Evolutionary conservation across 2,888 invertebrate genomes (phyloP).

Genomic region (Patella caerulea): DNA sequence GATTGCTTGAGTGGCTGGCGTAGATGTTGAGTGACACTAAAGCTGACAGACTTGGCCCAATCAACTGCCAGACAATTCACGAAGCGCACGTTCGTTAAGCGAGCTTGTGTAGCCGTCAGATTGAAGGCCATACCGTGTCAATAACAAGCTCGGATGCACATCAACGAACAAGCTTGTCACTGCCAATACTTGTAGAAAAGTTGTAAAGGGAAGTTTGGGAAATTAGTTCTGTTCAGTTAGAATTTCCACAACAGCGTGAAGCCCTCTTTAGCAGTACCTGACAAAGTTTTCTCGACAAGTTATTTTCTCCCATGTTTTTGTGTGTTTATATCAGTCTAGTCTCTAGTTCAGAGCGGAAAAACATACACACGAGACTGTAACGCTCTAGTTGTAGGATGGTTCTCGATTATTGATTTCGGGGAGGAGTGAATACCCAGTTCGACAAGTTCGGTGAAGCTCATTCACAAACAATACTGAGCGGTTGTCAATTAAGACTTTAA

Average conservation of each 20-base stretch:
- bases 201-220: not conserved
- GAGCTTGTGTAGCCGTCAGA: not conserved
- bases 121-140: not conserved
- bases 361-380: too few relatives aligned
- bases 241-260: too few relatives aligned
- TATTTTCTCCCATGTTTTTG: too few relatives aligned
- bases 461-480: not conserved
- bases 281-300: not conserved
- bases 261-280: not conserved
- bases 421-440: not conserved
- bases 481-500: slow-evolving; percentile 3
- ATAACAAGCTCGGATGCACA: not conserved
- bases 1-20: too few relatives aligned
- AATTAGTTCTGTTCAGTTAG: too few relatives aligned
- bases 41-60: not conserved
- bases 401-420: not conserved
- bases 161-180: not conserved
- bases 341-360: too few relatives aligned
- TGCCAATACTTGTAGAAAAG: not conserved
- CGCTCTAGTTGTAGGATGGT: too few relatives aligned
- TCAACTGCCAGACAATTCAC: not conserved
- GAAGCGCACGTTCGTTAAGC: not conserved
- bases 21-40: not conserved
- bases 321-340: too few relatives aligned
- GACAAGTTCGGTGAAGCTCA: not conserved